Percentiles rank a stretch among this genome's conserved stretches.
These are phyloP conservation scores for Alces alces DNA, from an alignment of 2,113 vertebrate species.

Conservation along the genomic window DNA sequence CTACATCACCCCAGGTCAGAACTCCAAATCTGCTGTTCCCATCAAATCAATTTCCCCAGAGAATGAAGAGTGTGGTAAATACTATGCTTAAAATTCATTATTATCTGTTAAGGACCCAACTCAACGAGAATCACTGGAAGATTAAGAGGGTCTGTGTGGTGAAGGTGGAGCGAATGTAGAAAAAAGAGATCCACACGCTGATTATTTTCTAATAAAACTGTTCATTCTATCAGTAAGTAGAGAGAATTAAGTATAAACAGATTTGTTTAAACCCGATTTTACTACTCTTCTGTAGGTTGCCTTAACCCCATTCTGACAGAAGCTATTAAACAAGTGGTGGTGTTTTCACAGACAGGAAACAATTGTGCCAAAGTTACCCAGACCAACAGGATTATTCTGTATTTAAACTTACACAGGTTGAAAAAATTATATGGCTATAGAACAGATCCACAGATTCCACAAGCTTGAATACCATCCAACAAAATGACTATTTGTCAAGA, in stretches of 20 bases:
- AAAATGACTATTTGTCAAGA: neutral
- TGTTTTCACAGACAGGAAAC: neutral
- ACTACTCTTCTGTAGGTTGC: neutral
- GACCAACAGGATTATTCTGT: neutral
- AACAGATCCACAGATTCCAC: neutral
- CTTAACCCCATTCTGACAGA: slow-evolving; percentile 1
- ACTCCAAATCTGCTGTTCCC: slow-evolving; percentile 4
- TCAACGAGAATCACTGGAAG: neutral
- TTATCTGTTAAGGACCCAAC: neutral
- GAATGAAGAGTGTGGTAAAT: neutral
- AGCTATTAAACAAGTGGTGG: neutral
- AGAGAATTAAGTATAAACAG: slow-evolving; percentile 45
- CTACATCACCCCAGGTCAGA: neutral
- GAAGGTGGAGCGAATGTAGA: neutral
- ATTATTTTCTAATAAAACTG: slow-evolving; percentile 54
- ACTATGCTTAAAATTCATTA: neutral
- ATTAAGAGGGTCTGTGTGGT: neutral
- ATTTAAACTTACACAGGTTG: slow-evolving; percentile 5
- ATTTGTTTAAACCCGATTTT: slow-evolving; percentile 32
- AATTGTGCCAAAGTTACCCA: neutral
- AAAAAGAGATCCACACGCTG: neutral
- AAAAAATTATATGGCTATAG: neutral
- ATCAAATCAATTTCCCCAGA: slow-evolving; percentile 45
- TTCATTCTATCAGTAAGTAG: slow-evolving; percentile 24
- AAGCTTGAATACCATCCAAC: neutral